Evolutionary conservation across 2,113 vertebrate genomes (phyloP).

Genomic region (Microcebus griseorufus): DNA sequence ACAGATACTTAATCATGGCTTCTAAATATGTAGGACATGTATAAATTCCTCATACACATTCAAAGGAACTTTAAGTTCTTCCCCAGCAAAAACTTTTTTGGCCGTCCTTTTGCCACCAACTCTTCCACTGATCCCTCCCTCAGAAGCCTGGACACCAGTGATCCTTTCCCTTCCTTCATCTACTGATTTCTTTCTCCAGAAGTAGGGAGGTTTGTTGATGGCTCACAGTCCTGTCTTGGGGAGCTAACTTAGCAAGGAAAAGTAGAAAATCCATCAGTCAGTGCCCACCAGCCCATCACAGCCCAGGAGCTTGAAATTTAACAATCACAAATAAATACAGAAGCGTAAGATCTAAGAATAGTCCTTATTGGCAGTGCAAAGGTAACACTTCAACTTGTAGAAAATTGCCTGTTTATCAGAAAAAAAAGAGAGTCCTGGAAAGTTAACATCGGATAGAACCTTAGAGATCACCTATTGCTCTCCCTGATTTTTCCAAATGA

Average conservation of each 20-base stretch:
- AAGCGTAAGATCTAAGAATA: not conserved
- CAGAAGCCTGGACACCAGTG: not conserved
- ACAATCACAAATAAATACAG: not conserved
- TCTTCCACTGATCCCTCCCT: not conserved
- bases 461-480: not conserved
- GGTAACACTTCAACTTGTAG: not conserved
- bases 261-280: conserved; percentile 15
- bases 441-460: not conserved
- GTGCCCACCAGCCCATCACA: not conserved
- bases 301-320: conserved; percentile 28
- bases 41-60: conserved; percentile 23
- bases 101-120: not conserved
- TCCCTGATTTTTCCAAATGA: conserved; percentile 5
- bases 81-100: conserved; percentile 31
- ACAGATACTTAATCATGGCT: not conserved
- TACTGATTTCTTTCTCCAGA: not conserved
- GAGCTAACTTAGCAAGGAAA: not conserved
- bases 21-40: not conserved
- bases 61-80: conserved; percentile 25
- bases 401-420: not conserved
- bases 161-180: not conserved
- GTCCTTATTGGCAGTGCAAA: not conserved
- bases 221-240: not conserved
- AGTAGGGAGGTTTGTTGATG: not conserved
- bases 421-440: conserved; percentile 22